A percentile compares a stretch with the other conserved stretches of the same genome.
phyloP scores from a whole-genome alignment of 2,888 invertebrate genomes.

The Notodonta dromedarius region DNA sequence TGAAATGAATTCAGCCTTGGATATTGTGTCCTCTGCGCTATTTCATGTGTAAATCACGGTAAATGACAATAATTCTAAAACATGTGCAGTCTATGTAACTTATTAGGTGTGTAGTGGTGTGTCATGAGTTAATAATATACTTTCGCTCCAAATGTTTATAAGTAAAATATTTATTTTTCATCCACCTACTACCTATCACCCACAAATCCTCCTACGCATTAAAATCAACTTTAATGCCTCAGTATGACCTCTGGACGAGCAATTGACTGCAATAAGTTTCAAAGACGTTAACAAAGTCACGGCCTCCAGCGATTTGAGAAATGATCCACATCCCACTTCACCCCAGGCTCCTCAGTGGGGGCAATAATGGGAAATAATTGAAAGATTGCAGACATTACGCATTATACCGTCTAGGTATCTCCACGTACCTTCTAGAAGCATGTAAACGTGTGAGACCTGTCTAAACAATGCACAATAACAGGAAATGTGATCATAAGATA shows the following conservation, averaged over 20 bases:
- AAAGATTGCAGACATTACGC: slow-evolving; percentile 45
- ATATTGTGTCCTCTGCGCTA: too few species aligned
- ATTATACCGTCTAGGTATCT: not conserved
- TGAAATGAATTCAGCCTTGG: too few species aligned
- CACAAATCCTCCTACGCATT: not conserved
- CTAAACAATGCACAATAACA: slow-evolving; percentile 10
- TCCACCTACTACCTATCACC: too few species aligned
- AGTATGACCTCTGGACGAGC: not conserved
- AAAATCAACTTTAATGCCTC: not conserved
- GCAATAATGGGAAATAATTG: slow-evolving; percentile 40
- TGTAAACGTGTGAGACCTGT: slow-evolving; percentile 2
- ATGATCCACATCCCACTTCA: slow-evolving; percentile 6
- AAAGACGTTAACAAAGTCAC: not conserved
- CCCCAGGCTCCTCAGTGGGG: slow-evolving; percentile 30
- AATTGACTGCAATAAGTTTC: not conserved
- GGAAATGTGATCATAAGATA: slow-evolving; percentile 9
- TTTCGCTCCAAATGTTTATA: too few species aligned
- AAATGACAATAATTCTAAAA: too few species aligned
- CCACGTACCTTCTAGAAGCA: slow-evolving; percentile 24
- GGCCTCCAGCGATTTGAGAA: slow-evolving; percentile 4
- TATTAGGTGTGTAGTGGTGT: too few species aligned
- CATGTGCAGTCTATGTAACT: too few species aligned
- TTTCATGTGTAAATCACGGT: too few species aligned
- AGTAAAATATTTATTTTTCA: too few species aligned
- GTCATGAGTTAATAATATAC: too few species aligned